Conservation (phyloP, 1,140 invertebrate genomes). For the Brachystomella parvula region DNA sequence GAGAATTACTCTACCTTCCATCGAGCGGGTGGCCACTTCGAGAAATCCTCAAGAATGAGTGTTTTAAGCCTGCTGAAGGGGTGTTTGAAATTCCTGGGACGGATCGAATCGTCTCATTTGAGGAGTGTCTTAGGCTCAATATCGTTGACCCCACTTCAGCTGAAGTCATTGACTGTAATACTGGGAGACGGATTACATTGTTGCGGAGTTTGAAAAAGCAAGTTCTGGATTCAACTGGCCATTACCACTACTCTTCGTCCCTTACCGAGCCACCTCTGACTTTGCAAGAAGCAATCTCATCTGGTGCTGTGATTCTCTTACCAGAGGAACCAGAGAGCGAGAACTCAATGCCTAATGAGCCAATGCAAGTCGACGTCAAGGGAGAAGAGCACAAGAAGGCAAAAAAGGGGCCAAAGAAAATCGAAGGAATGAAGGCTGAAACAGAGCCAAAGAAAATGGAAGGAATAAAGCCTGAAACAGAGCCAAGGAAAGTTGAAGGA, state of each 20-base stretch:
- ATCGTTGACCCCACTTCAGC: constrained; percentile 76
- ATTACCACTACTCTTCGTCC: constrained; percentile 53
- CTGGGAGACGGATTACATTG: constrained; percentile 60
- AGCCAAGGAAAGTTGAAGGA: too few species aligned
- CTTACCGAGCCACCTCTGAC: background rate
- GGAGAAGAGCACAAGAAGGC: background rate
- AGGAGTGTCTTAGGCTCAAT: constrained; percentile 75
- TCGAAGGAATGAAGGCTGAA: too few species aligned
- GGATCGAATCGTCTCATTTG: constrained; percentile 71
- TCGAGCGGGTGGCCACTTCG: constrained; percentile 68
- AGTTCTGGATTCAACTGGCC: constrained; percentile 66
- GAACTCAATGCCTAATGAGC: background rate
- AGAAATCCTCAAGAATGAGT: constrained; percentile 64
- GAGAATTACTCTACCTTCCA: constrained; percentile 62
- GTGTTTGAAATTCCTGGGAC: constrained; percentile 80
- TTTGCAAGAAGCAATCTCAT: constrained; percentile 61
- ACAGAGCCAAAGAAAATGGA: background rate
- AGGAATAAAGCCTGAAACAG: too few species aligned
- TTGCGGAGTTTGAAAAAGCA: constrained; percentile 66
- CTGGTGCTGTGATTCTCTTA: background rate
- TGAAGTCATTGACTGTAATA: constrained; percentile 63
- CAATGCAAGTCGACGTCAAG: too few species aligned
- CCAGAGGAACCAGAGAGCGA: background rate
- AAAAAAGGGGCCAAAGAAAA: too few species aligned
- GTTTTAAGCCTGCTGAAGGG: constrained; percentile 72